These are phyloP conservation scores for Parascotia fuliginaria DNA, from an alignment of 2,888 invertebrate species.

Conservation along the genomic window DNA sequence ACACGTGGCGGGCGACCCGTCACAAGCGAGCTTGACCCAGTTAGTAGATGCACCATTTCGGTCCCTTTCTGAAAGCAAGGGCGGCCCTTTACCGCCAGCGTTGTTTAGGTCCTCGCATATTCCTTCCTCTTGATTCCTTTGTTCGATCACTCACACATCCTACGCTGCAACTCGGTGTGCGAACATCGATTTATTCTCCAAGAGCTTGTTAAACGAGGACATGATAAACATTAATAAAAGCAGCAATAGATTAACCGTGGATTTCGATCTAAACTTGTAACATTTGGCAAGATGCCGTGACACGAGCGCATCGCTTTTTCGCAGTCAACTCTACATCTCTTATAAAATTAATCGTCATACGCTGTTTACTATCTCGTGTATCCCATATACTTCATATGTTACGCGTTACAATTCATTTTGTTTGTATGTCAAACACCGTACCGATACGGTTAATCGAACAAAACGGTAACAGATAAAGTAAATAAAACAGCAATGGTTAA, in stretches of 20 bases:
- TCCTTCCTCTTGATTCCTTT: slow-evolving; percentile 42
- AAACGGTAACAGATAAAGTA: slow-evolving; percentile 9
- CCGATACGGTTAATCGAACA: slow-evolving; percentile 1
- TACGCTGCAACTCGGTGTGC: background rate
- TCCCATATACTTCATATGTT: slow-evolving; percentile 6
- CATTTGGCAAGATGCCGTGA: slow-evolving; percentile 53
- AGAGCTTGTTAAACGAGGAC: slow-evolving; percentile 10
- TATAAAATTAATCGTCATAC: slow-evolving; percentile 21
- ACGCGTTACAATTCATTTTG: slow-evolving; percentile 3
- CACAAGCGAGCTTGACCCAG: slow-evolving; percentile 81
- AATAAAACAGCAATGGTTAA: slow-evolving; percentile 12
- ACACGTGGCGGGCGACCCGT: slow-evolving; percentile 74
- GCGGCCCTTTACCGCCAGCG: slow-evolving; percentile 64
- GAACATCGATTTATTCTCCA: background rate
- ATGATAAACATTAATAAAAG: slow-evolving; percentile 23
- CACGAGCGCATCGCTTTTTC: slow-evolving; percentile 25
- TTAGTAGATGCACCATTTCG: slow-evolving; percentile 81
- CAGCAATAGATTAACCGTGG: slow-evolving; percentile 29
- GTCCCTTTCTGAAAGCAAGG: slow-evolving; percentile 73
- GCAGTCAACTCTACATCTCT: slow-evolving; percentile 17
- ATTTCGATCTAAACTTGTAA: slow-evolving; percentile 48
- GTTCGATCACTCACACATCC: slow-evolving; percentile 24
- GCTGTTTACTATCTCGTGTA: slow-evolving; percentile 15
- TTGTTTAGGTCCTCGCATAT: slow-evolving; percentile 43
- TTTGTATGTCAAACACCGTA: slow-evolving; percentile 8